Evolutionary conservation across 2,113 vertebrate species (phyloP).

Genomic region (Mesembrinibis cayennensis): DNA sequence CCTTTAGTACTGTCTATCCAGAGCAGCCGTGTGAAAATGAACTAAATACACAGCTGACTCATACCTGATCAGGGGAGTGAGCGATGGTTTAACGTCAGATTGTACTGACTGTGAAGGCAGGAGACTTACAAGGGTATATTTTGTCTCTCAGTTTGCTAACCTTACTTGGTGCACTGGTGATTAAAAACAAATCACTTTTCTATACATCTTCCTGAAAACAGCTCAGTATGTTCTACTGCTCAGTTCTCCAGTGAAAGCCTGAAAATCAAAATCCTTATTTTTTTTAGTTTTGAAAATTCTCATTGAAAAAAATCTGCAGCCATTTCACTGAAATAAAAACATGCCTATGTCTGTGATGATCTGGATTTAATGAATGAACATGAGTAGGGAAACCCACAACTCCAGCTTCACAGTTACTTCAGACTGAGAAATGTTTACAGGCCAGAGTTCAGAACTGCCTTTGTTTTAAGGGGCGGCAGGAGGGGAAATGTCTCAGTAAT

Average conservation of each 20-base stretch:
- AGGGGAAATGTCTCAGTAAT: not conserved
- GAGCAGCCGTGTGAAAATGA: not conserved
- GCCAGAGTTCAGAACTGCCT: not conserved
- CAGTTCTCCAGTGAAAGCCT: not conserved
- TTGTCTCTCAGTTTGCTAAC: not conserved
- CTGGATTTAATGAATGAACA: not conserved
- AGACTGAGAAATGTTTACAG: not conserved
- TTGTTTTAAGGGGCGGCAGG: not conserved
- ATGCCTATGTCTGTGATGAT: not conserved
- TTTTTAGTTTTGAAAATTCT: not conserved
- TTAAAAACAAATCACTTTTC: not conserved
- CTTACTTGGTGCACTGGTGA: not conserved
- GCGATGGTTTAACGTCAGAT: not conserved
- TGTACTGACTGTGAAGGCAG: not conserved
- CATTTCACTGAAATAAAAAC: not conserved
- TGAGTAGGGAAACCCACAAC: not conserved
- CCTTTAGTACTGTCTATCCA: not conserved
- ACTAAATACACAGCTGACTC: not conserved
- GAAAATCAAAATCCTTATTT: not conserved
- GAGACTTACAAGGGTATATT: not conserved
- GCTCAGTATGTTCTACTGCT: not conserved
- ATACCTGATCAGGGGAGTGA: not conserved
- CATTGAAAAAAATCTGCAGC: not conserved
- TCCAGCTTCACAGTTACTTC: not conserved
- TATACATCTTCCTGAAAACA: not conserved